Base-by-base conservation (phyloP, 2,888 invertebrate species). In the Caradrina kadenii region DNA sequence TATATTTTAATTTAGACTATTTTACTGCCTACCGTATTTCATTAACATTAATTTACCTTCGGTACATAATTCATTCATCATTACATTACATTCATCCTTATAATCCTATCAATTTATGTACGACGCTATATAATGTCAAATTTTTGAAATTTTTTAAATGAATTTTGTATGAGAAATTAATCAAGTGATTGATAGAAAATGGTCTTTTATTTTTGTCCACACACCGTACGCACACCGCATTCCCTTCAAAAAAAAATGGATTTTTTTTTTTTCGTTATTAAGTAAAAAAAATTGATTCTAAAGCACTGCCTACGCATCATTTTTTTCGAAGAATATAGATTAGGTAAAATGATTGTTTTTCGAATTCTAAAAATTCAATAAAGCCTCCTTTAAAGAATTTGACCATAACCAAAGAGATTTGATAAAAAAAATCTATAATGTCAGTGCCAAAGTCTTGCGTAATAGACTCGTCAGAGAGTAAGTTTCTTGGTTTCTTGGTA, bases 141-240 rank as follows among this genome's bases (percentile, higher is more conserved):
- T 95, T 96, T 95, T 96, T 94, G 93, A 95, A 94, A 94, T 92
- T 95, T 95, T 95, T 78, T 94, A 94, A 94, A 94, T 94, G 94
- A 94, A 93, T 96, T 96, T 96, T 96, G 94, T 95, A 95, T 93
- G 91, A 92, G 93, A 92, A 94, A 92, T 93, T 93, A 95, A 95
- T 94, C 93, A 94, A 94, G 92, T 93, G 93, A 95, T 95, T 94
- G 94, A 94, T 93, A 95, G 91, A 92, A 89, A 93, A 89, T 92
- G 76, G 81, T 79, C 84, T 95, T 94, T 92, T 86, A 76, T 91
- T 89, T 86, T 59, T 59, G 54, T 63, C 61, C 65, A 67, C 50
- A 62, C 35, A 62, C 71, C 73, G 60, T 58, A 35, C 13, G 22
- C 31, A 17, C 8, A 8, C 13, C 11, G 11, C 52, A 54, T 7